Evolutionary conservation across 2,888 invertebrate species (phyloP).

Genomic region (Hydrotaea diabolus): DNA sequence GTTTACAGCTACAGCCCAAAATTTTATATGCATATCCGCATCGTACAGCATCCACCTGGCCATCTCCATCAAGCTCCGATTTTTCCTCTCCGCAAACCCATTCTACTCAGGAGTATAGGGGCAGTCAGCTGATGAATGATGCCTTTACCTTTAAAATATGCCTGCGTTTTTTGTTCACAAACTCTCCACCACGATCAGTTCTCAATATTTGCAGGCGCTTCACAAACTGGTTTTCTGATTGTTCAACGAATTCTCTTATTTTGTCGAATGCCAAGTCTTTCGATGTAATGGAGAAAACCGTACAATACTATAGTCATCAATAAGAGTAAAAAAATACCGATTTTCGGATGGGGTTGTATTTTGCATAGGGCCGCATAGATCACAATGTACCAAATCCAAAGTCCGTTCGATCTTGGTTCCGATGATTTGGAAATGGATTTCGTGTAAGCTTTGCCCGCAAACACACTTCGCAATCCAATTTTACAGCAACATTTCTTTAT

Average conservation of each 20-base stretch:
- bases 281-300: slow-evolving; percentile 28
- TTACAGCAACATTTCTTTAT: slow-evolving; percentile 32
- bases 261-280: slow-evolving; percentile 16
- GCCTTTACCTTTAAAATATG: slow-evolving; percentile 12
- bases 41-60: slow-evolving; percentile 23
- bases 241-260: slow-evolving; percentile 22
- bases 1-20: slow-evolving; percentile 40
- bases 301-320: slow-evolving; percentile 42
- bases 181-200: slow-evolving; percentile 28
- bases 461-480: slow-evolving; percentile 35
- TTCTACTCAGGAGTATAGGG: slow-evolving; percentile 45
- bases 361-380: neutral
- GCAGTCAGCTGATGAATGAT: no score
- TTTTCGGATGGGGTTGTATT: slow-evolving; percentile 11
- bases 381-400: slow-evolving; percentile 21
- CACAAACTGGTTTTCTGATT: slow-evolving; percentile 21
- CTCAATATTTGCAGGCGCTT: slow-evolving; percentile 25
- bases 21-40: slow-evolving; percentile 25
- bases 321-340: slow-evolving; percentile 44
- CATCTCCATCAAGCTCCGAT: no score
- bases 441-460: slow-evolving; percentile 20
- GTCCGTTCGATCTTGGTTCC: neutral
- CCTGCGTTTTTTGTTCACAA: neutral
- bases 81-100: slow-evolving; percentile 43
- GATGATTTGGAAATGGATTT: slow-evolving; percentile 22